These are phyloP conservation scores for Anolis carolinensis DNA, from an alignment of 2,113 vertebrate genomes.

Conservation along the genomic window DNA sequence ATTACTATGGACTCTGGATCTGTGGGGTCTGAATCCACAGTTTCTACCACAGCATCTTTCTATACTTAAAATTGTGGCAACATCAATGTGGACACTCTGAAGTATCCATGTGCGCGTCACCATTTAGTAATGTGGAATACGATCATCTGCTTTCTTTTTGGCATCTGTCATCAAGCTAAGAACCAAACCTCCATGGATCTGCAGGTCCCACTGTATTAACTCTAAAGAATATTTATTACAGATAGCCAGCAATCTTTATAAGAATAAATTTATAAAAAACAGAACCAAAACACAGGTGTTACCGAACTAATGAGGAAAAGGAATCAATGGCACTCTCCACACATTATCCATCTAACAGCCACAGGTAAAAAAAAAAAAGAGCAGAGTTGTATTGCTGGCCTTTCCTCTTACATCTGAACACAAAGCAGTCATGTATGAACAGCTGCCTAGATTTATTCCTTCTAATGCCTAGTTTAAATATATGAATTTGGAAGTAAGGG, in stretches of 20 bases:
- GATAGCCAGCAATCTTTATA: background rate
- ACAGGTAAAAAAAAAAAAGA: background rate
- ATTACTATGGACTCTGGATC: no score
- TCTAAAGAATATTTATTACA: background rate
- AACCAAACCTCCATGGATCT: no score
- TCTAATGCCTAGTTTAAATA: background rate
- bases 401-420: background rate
- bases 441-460: background rate
- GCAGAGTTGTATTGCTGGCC: background rate
- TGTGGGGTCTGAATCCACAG: no score
- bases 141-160: no score
- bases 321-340: background rate
- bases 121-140: no score
- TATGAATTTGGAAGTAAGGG: background rate
- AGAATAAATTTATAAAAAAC: slow-evolving; percentile 1
- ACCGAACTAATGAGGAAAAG: background rate
- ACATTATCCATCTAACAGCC: background rate
- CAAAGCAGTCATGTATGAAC: background rate
- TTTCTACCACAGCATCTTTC: no score
- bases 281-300: background rate
- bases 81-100: no score
- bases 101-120: no score
- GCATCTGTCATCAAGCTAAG: no score
- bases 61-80: no score
- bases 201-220: no score